A percentile compares a stretch with the other conserved stretches of the same genome.
Evolutionary conservation across 2,113 vertebrate species (phyloP).

Genomic region (Triplophysa siluroides): DNA sequence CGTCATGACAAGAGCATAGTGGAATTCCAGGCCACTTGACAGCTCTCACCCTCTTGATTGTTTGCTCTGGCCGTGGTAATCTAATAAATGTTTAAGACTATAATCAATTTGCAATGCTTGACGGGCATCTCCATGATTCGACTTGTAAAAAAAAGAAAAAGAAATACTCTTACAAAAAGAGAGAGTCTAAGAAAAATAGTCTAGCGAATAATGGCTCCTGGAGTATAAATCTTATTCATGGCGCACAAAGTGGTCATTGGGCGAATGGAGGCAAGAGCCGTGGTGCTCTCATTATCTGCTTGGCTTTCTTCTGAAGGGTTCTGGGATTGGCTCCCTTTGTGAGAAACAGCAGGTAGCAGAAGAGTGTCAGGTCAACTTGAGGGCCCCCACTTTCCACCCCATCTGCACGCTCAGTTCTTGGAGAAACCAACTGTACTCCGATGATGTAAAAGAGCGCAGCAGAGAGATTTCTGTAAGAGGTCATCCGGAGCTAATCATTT

Average conservation of each 20-base stretch:
- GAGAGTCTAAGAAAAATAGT: slow-evolving; percentile 60
- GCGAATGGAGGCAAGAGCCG: slow-evolving; percentile 67
- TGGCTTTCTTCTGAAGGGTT: slow-evolving; percentile 69
- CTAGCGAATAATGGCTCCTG: slow-evolving; percentile 58
- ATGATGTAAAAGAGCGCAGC: slow-evolving; percentile 59
- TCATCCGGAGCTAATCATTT: not conserved
- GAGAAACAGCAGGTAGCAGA: slow-evolving; percentile 74
- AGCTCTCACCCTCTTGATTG: slow-evolving; percentile 57
- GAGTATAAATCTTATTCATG: slow-evolving; percentile 76
- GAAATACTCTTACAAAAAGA: slow-evolving; percentile 51
- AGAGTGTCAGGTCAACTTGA: slow-evolving; percentile 77
- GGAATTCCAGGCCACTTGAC: slow-evolving; percentile 53
- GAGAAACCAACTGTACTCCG: slow-evolving; percentile 45
- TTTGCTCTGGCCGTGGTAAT: slow-evolving; percentile 68
- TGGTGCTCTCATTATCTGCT: slow-evolving; percentile 73
- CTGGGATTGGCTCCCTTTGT: slow-evolving; percentile 69
- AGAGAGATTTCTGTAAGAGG: slow-evolving; percentile 38
- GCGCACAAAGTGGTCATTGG: slow-evolving; percentile 72
- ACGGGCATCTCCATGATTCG: slow-evolving; percentile 73
- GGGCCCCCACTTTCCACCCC: slow-evolving; percentile 58
- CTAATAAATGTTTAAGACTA: slow-evolving; percentile 77
- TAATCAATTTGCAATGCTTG: slow-evolving; percentile 82
- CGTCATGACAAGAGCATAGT: slow-evolving; percentile 44
- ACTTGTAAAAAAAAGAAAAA: slow-evolving; percentile 57
- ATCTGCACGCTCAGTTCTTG: slow-evolving; percentile 62